Evolutionary conservation across 2,113 vertebrate genomes (phyloP).

Genomic region (Himantopus leucocephalus): DNA sequence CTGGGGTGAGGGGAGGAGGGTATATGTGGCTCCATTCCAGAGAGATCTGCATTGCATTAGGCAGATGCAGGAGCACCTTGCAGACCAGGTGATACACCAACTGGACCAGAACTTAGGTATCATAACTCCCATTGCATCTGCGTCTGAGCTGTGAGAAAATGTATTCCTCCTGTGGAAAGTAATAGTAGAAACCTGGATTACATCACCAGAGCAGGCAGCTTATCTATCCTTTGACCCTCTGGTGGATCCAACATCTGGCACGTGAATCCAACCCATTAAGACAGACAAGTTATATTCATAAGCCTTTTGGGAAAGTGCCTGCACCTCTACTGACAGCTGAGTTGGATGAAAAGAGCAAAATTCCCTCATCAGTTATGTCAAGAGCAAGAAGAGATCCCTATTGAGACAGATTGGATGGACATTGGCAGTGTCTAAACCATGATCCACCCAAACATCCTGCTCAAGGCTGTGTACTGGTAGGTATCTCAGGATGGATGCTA

Average conservation of each 20-base stretch:
- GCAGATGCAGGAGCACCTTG: background rate
- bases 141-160: background rate
- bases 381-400: background rate
- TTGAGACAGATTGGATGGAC: background rate
- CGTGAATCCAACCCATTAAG: rapidly evolving
- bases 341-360: background rate
- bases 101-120: too few species aligned
- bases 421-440: background rate
- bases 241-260: rapidly evolving
- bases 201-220: background rate
- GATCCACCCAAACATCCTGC: rapidly evolving
- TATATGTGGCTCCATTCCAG: background rate
- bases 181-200: background rate
- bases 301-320: background rate
- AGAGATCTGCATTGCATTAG: background rate
- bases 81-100: background rate
- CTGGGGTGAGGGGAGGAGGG: too few species aligned
- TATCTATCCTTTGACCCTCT: rapidly evolving
- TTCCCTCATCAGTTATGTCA: background rate
- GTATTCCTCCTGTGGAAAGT: background rate
- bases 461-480: rapidly evolving
- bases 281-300: background rate
- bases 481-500: background rate
- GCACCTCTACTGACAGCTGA: background rate
- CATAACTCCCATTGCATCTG: background rate